These are phyloP conservation scores for Cyphomyrmex costatus DNA, from an alignment of 1,140 invertebrate species.

Conservation along the genomic window DNA sequence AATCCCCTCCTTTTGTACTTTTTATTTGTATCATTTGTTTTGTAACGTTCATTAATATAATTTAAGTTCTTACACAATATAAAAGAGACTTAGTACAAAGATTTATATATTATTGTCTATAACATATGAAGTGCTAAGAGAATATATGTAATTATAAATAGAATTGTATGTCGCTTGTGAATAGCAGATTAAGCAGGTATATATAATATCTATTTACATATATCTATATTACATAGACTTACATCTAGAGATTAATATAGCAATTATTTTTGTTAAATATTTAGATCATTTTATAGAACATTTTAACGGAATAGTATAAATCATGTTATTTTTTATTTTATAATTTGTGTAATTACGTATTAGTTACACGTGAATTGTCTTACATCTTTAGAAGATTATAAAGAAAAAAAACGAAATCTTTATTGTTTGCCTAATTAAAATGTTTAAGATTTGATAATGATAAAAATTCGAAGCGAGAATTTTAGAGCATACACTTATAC, in stretches of 20 bases:
- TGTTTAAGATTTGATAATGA: conserved; percentile 27
- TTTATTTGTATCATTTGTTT: conserved; percentile 16
- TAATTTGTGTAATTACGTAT: conserved; percentile 6
- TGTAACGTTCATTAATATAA: conserved; percentile 30
- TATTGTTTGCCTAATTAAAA: background rate
- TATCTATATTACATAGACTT: conserved; percentile 12
- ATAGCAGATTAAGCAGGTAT: conserved; percentile 3
- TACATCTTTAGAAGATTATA: conserved; percentile 12
- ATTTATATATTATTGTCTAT: conserved; percentile 47
- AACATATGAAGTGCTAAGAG: conserved; percentile 28
- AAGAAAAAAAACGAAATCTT: background rate
- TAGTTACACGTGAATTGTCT: conserved; percentile 3
- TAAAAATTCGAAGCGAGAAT: conserved; percentile 30
- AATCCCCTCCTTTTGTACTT: background rate
- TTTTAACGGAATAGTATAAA: conserved; percentile 40
- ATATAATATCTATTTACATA: conserved; percentile 26
- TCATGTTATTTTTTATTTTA: background rate
- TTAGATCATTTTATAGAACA: conserved; percentile 49
- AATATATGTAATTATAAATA: conserved; percentile 37
- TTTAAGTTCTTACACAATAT: conserved; percentile 35
- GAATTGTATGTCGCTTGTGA: conserved; percentile 39
- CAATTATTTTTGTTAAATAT: conserved; percentile 48
- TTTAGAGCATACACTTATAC: conserved; percentile 32
- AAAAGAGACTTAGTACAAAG: conserved; percentile 42
- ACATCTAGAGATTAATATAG: conserved; percentile 29